Evolutionary conservation across 2,797 vertebrate genomes (phyloP), one percentile per base, ranked within the genome.

Genomic region (Morelia viridis): DNA sequence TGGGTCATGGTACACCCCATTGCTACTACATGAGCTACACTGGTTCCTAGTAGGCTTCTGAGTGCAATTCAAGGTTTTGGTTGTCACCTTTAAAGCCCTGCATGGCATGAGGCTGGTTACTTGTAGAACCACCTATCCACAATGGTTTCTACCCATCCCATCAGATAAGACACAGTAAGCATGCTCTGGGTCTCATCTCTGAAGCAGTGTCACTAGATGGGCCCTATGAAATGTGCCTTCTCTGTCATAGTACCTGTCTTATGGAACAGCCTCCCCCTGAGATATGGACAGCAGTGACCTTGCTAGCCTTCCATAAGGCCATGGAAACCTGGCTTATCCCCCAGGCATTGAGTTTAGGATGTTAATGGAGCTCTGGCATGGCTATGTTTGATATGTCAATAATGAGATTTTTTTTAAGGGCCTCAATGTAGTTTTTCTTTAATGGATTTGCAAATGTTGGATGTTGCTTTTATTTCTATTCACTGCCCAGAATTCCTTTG

Each of bases 401-500:
- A 80, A 19, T 80, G 19, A 76, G 17, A 19, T 35, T 41, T 35
- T 35, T 41, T 76, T 41, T 19, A 41, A 76, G 15, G 71, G 35
- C 19, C 71, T 80, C 71, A 24, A 46, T 24, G 35, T 46, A 46
- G 19, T 46, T 80, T 80, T 46, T 41, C 17, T 46, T 35, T 80
- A 46, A 46, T 76, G 71, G 17, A 76, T 76, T 76, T 76, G 35
- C 41, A 41, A 17, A 9, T 80, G 46, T 80, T 41, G 17, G 68
- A 76, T 65, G 11, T 13, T 76, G 35, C 9, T 76, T 76, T 76
- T 76, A 76, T 76, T 76, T 76, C 91, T 93, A 91, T 76, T 83
- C 22, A 0, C 4, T 61, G 50, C 90, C 95, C 87, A 92, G 92
- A 92, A 93, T 68, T 76, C 9, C 19, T 80, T 80, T 46, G 35